phyloP scores from a whole-genome alignment of 2,888 invertebrate genomes.

The Metopia argyrocephala region DNA sequence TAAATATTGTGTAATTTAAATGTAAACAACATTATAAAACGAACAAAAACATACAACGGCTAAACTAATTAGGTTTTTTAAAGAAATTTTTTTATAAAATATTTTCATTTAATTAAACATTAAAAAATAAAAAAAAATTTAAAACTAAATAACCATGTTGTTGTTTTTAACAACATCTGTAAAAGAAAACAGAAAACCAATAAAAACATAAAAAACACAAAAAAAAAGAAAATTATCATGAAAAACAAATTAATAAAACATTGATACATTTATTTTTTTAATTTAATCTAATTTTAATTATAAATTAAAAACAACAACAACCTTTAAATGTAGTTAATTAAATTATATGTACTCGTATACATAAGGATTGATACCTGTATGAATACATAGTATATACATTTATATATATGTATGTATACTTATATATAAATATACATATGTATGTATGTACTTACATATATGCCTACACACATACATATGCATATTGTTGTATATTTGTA shows the following conservation, averaged over 20 bases:
- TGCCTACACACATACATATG: conserved; percentile 41
- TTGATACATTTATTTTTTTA: conserved; percentile 38
- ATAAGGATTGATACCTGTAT: too few species aligned
- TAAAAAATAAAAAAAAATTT: conserved; percentile 36
- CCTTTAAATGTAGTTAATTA: conserved; percentile 59
- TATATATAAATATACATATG: neutral
- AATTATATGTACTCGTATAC: conserved; percentile 55
- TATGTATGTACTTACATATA: neutral
- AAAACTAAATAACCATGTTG: too few species aligned
- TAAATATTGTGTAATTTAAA: conserved; percentile 62
- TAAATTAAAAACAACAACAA: conserved; percentile 24
- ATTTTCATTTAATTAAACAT: conserved; percentile 40
- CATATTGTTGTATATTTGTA: conserved; percentile 40
- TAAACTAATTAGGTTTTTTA: conserved; percentile 46
- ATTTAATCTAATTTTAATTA: conserved; percentile 43
- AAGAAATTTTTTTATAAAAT: conserved; percentile 39
- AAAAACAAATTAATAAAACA: conserved; percentile 2
- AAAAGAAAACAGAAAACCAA: neutral
- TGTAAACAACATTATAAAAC: conserved; percentile 44
- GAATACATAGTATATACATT: too few species aligned
- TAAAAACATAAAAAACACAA: neutral
- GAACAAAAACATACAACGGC: conserved; percentile 16
- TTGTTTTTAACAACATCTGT: neutral
- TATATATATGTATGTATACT: neutral
- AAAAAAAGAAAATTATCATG: conserved; percentile 1